Base-by-base conservation (phyloP, 2,888 invertebrate species). In the Cataglyphis cursor region DNA sequence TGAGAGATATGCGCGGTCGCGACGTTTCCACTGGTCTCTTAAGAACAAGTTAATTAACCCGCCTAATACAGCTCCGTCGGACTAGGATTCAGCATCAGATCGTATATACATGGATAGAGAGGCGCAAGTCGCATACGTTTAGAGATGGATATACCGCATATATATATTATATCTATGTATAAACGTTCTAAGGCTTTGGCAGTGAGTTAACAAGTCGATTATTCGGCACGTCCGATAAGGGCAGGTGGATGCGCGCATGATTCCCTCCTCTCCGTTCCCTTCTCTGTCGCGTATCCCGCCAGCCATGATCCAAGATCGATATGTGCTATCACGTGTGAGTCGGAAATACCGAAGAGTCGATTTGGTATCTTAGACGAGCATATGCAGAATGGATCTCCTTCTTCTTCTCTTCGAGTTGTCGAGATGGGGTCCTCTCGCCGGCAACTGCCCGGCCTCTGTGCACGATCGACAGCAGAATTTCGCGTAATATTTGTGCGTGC, bases 391-490 rank as follows among this genome's bases (percentile, higher is more conserved):
- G 62, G 85, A 72, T 87, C 92, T 91, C 82, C 91, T 90, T 90
- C 90, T 93, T 86, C 92, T 93, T 75, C 90, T 72, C 4, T n/a
- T 92, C 59, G 89, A 85, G 54, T 90, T 90, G 35, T 94, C 93
- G 41, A 95, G 91, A 90, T 96, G 96, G 5, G 95, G 95, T 61
- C 95, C 96, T 85, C 94, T 93, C 4, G 94, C 92, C 24, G 96
- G 95, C 83, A 98, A 95, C 93, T 97, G 97, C 0, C 98, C 98
- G 0, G 98, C 98, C 94, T 97, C 96, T 85, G 98, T 98, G 94
- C 99, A 99, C 1, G 99, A 98, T 94, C 97, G 96, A 95, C 99
- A 99, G 95, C 99, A 99, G 96, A 99, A 98, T 95, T 96, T 96
- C 88, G 98, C 98, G 95, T 99, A 99, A 95, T 99, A 99, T 89